A percentile compares a stretch with the other conserved stretches of the same genome.
phyloP scores from a whole-genome alignment of 2,797 vertebrate genomes.

The Leptatherina wallacei region DNA sequence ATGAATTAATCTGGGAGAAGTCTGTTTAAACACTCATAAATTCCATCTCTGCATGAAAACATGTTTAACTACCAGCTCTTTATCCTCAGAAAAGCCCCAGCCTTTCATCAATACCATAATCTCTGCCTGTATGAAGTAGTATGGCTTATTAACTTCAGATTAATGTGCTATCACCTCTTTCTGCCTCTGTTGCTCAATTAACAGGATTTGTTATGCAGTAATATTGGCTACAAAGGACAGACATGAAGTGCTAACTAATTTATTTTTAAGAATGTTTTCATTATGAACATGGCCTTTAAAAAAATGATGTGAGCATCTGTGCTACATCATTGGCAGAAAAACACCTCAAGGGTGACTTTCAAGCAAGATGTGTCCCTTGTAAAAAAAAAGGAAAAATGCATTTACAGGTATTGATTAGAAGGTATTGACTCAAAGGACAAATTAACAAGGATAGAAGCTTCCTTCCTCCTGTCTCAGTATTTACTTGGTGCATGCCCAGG shows the following conservation, averaged over 20 bases:
- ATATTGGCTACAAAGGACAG: slow-evolving; percentile 26
- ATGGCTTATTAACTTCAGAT: slow-evolving; percentile 62
- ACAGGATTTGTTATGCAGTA: slow-evolving; percentile 28
- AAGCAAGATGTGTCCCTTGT: slow-evolving; percentile 13
- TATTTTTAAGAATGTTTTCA: slow-evolving; percentile 18
- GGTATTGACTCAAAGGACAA: slow-evolving; percentile 20
- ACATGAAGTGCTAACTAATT: slow-evolving; percentile 24
- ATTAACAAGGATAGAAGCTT: slow-evolving; percentile 32
- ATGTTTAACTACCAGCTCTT: slow-evolving; percentile 4
- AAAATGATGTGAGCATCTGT: not conserved
- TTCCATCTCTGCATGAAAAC: slow-evolving; percentile 22
- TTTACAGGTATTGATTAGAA: slow-evolving; percentile 51
- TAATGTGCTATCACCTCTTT: slow-evolving; percentile 40
- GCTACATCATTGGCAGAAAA: slow-evolving; percentile 4
- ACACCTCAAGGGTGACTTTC: slow-evolving; percentile 6
- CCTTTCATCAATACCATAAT: slow-evolving; percentile 55
- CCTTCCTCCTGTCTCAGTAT: slow-evolving; percentile 10
- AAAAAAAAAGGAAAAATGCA: slow-evolving; percentile 14
- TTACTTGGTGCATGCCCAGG: slow-evolving; percentile 39
- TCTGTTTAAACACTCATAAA: slow-evolving; percentile 18
- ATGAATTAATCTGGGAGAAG: not conserved
- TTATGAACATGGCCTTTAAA: not conserved
- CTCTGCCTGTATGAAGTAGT: slow-evolving; percentile 31
- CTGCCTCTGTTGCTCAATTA: slow-evolving; percentile 43
- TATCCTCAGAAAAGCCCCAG: slow-evolving; percentile 17